Evolutionary conservation across 1,140 invertebrate species (phyloP), one percentile per base, ranked within the genome.

Genomic region (Drosophila busckii): DNA sequence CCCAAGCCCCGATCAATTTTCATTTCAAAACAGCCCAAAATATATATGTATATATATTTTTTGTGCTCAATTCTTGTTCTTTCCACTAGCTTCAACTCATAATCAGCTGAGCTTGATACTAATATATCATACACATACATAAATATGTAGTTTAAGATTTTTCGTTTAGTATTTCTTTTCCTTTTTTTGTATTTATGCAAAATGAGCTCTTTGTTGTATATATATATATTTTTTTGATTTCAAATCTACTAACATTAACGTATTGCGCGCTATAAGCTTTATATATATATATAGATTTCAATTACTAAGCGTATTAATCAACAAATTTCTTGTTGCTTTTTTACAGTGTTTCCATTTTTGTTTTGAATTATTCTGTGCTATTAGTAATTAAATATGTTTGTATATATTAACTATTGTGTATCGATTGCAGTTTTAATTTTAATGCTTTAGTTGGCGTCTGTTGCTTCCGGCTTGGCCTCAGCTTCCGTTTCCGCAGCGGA

Each of bases 401-500:
- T 42, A 10, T 42, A 6, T 37, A 37, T 12, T 32, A 19, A 23
- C n/a, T 38, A 31, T 44, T 46, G 20, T 29, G 22, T 15, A 37
- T 53, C 15, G 37, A 10, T 48, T 61, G 23, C 37, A 37, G 37
- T 23, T 53, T 53, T 42, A 13, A 28, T 12, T 32, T 50, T 29
- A 4, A 29, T 10, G 19, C 29, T 32, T 45, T 50, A 50, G 12
- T 38, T 49, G 4, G 45, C 38, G 35, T 44, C 38, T 20, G 59
- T 28, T 4, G 35, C 17, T 42, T 50, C 48, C 13, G 49, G 40
- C 42, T 46, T 46, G 35, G 25, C 29, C 20, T 41, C 50, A 12
- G 55, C 1, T 59, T 66, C 69, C 31, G 61, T 37, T 75, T 65
- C 69, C 29, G 41, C 63, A n/a, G 58, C 42, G n/a, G 29, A 16